These are phyloP conservation scores for Anthoscopus minutus DNA, from an alignment of 2,113 vertebrate genomes.

Conservation along the genomic window DNA sequence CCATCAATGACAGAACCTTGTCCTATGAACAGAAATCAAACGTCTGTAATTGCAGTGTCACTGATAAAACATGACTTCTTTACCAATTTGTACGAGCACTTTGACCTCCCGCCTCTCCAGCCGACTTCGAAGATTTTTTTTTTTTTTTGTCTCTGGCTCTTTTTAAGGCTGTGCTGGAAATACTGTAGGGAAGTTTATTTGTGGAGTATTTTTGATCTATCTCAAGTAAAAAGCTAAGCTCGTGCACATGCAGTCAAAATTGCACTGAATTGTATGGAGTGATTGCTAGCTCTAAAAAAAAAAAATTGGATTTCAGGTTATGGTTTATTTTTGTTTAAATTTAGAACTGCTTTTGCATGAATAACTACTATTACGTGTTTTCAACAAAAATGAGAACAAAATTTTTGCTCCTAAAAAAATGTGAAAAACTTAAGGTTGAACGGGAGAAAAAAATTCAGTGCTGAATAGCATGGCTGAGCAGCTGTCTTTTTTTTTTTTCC, in stretches of 20 bases:
- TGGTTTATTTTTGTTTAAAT: not conserved
- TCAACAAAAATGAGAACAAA: not conserved
- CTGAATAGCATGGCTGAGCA: not conserved
- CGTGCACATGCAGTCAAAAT: not conserved
- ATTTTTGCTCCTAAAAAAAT: not conserved
- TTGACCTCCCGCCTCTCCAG: not conserved
- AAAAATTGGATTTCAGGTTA: not conserved
- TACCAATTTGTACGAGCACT: not conserved
- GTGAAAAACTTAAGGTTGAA: not conserved
- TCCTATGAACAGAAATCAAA: slow-evolving; percentile 33
- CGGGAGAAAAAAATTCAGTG: not conserved
- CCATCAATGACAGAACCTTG: slow-evolving; percentile 19
- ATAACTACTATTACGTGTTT: not conserved
- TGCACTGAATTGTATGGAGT: not conserved
- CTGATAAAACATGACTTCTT: slow-evolving; percentile 27
- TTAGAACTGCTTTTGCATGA: not conserved
- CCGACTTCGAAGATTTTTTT: not conserved
- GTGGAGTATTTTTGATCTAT: not conserved
- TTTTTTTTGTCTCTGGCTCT: not conserved
- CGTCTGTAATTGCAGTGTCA: not conserved
- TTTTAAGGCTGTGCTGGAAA: not conserved
- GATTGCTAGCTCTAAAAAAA: not conserved
- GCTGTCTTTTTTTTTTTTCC: slow-evolving; percentile 3
- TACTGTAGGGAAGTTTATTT: not conserved
- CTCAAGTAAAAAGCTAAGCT: not conserved